Evolutionary conservation across 1,140 invertebrate species (phyloP), one percentile per base, ranked within the genome.

Genomic region (Patella vulgata): DNA sequence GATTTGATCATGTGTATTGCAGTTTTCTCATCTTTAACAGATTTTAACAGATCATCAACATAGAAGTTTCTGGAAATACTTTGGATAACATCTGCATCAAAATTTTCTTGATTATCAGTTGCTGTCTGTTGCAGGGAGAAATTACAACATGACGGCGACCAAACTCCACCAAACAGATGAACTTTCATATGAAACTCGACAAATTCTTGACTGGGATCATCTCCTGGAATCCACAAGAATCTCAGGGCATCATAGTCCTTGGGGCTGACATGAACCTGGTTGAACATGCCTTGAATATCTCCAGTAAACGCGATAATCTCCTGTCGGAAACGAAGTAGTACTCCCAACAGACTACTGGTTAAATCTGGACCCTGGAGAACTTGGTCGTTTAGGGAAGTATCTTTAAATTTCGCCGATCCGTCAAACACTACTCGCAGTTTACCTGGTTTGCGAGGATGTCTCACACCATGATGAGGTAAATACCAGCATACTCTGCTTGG

Each of bases 351-450:
- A 30, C 55, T 61, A 43, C 33, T 74, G 68, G 84, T 82, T 0
- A 85, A 36, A 50, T 75, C 74, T 11, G 85, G 81, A 3, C 73
- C 71, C 2, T 36, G 5, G 11, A 63, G 33, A 19, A 74, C 42
- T 3, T 46, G 28, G 14, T 58, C 28, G 48, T 75, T 75, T 5
- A 48, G 19, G 25, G 46, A 48, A 3, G 30, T 12, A 46, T 6
- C 8, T 8, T 11, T 6, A 31, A 6, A 51, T 19, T 14, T 19
- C 30, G 48, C 14, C 9, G 14, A 51, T n/a, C n/a, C n/a, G n/a
- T n/a, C n/a, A n/a, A n/a, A n/a, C n/a, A n/a, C n/a, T n/a, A n/a
- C n/a, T n/a, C n/a, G n/a, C n/a, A n/a, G n/a, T n/a, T n/a, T n/a
- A n/a, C n/a, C n/a, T n/a, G n/a, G n/a, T n/a, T n/a, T n/a, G n/a